These are phyloP conservation scores for Pherbina coryleti DNA, from an alignment of 2,888 invertebrate genomes.

Conservation along the genomic window DNA sequence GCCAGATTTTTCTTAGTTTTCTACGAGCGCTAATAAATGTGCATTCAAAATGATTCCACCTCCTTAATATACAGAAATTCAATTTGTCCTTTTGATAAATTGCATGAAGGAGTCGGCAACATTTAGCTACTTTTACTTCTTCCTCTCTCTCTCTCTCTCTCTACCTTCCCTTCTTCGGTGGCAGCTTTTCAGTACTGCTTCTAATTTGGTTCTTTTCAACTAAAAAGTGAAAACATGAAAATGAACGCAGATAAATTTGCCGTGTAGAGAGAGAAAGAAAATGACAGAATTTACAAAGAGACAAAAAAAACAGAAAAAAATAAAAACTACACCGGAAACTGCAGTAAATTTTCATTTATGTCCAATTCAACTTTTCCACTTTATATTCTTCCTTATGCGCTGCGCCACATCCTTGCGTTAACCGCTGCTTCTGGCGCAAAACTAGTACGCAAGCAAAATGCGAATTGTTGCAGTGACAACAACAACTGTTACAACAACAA, in stretches of 20 bases:
- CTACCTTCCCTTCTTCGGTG: neutral
- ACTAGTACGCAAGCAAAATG: constrained; percentile 26
- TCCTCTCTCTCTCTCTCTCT: neutral
- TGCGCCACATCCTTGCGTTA: constrained; percentile 19
- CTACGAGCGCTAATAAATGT: neutral
- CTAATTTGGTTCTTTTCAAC: constrained; percentile 19
- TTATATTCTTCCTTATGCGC: constrained; percentile 47
- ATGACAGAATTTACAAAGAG: neutral
- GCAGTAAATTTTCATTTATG: constrained; percentile 59
- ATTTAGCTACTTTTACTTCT: neutral
- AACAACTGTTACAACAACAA: constrained; percentile 1
- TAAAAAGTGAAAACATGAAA: constrained; percentile 34
- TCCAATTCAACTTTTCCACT: constrained; percentile 56
- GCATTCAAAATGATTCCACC: constrained; percentile 42
- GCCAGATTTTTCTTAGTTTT: neutral
- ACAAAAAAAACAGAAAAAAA: neutral
- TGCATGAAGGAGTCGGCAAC: neutral
- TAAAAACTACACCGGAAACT: constrained; percentile 47
- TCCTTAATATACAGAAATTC: constrained; percentile 45
- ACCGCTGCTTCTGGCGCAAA: constrained; percentile 15
- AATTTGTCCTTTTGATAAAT: constrained; percentile 39
- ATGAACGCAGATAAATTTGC: constrained; percentile 28
- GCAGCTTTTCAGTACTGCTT: neutral
- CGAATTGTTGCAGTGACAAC: constrained; percentile 38
- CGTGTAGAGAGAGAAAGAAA: neutral